phyloP scores from a whole-genome alignment of 2,113 vertebrate genomes.

The Megalops atlanticus region DNA sequence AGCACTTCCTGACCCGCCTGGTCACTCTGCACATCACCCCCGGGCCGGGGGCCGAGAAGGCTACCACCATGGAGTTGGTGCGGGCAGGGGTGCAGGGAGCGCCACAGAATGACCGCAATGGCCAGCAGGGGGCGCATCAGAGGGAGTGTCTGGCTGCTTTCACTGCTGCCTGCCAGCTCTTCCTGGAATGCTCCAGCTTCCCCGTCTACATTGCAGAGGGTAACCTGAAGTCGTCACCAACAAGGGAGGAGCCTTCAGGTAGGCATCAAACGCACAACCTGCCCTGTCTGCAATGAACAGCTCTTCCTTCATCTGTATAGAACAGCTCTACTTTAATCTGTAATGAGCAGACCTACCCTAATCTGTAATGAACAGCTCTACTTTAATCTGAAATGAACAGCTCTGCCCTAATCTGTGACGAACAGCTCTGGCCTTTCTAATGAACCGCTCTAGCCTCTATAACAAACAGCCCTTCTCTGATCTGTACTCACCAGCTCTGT shows the following conservation, averaged over 20 bases:
- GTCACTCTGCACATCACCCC: slow-evolving; percentile 82
- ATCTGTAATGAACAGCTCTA: too few species aligned
- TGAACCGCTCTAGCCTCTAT: background rate
- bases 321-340: background rate
- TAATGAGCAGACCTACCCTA: too few species aligned
- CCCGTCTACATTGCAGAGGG: slow-evolving; percentile 96
- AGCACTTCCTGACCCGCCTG: slow-evolving; percentile 89
- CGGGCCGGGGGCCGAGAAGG: slow-evolving; percentile 58
- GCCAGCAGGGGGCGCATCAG: slow-evolving; percentile 57
- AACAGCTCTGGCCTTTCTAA: background rate
- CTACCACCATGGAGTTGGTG: slow-evolving; percentile 51
- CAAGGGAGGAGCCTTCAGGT: slow-evolving; percentile 77
- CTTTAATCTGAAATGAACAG: background rate
- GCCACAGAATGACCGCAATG: slow-evolving; percentile 58
- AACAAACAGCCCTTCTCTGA: background rate
- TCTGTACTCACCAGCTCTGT: background rate
- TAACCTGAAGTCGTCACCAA: slow-evolving; percentile 81
- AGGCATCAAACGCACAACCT: slow-evolving; percentile 15
- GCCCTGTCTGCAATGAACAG: background rate
- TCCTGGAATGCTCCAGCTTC: slow-evolving; percentile 97
- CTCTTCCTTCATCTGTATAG: background rate
- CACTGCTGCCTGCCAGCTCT: slow-evolving; percentile 93
- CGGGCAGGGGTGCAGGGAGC: slow-evolving; percentile 51
- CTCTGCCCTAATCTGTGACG: too few species aligned
- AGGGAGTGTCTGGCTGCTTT: slow-evolving; percentile 87